Conservation (phyloP, 2,797 vertebrate genomes). For the Melanitta fusca region DNA sequence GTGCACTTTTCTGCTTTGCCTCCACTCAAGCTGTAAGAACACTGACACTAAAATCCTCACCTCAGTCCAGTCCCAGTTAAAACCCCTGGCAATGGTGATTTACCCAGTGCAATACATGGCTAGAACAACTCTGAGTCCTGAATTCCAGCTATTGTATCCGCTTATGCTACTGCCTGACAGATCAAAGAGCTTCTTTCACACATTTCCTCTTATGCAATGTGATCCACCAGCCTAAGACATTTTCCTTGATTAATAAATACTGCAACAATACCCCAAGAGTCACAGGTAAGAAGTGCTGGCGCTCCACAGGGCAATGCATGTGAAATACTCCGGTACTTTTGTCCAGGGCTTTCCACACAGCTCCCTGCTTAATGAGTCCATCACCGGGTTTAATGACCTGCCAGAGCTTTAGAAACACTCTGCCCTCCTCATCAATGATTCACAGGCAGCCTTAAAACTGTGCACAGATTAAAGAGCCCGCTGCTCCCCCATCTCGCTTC, state of each 20-base stretch:
- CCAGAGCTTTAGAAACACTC: constrained; percentile 61
- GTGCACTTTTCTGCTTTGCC: background rate
- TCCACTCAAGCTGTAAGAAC: background rate
- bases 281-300: background rate
- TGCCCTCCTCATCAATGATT: constrained; percentile 72
- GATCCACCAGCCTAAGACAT: background rate
- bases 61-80: background rate
- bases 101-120: background rate
- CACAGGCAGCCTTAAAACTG: constrained; percentile 53
- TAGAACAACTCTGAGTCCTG: background rate
- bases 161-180: background rate
- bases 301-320: background rate
- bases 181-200: constrained; percentile 1
- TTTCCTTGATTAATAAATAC: background rate
- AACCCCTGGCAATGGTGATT: background rate
- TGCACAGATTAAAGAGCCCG: constrained; percentile 64
- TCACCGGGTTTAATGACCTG: constrained; percentile 65
- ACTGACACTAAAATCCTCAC: background rate
- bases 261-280: background rate
- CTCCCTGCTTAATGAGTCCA: constrained; percentile 52
- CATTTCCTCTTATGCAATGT: background rate
- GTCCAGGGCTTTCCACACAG: constrained; percentile 17
- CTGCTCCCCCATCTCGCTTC: constrained; percentile 45
- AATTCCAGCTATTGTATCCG: background rate
- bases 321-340: background rate